Base-by-base conservation (phyloP, 2,888 invertebrate genomes). In the Dendrolimus houi region DNA sequence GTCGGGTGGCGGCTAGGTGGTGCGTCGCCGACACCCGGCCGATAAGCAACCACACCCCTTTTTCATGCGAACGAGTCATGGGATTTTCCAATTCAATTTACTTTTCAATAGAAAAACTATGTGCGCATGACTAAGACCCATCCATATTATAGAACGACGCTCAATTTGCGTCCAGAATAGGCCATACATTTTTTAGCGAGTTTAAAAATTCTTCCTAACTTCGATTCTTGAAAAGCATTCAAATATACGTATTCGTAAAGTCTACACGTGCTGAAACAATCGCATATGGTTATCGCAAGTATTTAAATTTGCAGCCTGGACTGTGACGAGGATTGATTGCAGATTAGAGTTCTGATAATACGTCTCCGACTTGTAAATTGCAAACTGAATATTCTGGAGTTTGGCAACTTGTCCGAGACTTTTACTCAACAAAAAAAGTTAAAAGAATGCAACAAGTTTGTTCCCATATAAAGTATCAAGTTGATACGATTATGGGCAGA, bases 31-130 rank as follows among this genome's bases (percentile, higher is more conserved):
- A 69, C 79, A 74, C 75, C 78, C 79, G 75, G 76, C 73, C 75
- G 72, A 72, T 74, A 81, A 79, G 72, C 82, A 81, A 86, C 89
- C 89, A 88, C 89, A 89, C 89, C 89, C 87, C 87, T 86, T 85
- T 83, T 82, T 78, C 81, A 83, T 77, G 70, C 82, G 72, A 79
- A 71, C 67, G 79, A 88, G 80, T 89, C 90, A 90, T 77, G 85
- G 89, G 88, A 84, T 87, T 88, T 90, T 89, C 89, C 90, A 83
- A 87, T 85, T 83, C 81, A 83, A 87, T 87, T 86, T 86, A 73
- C 78, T 74, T 69, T 68, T 71, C 77, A 71, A 81, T 79, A 72
- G 69, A 75, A 69, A 76, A 75, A 73, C 66, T 62, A 63, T 66
- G 64, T 47, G 47, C 47, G 29, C 6, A 47, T 47, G 47, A 47